Conservation (phyloP, 23 tunicate genomes). For the Diplosoma virens region DNA sequence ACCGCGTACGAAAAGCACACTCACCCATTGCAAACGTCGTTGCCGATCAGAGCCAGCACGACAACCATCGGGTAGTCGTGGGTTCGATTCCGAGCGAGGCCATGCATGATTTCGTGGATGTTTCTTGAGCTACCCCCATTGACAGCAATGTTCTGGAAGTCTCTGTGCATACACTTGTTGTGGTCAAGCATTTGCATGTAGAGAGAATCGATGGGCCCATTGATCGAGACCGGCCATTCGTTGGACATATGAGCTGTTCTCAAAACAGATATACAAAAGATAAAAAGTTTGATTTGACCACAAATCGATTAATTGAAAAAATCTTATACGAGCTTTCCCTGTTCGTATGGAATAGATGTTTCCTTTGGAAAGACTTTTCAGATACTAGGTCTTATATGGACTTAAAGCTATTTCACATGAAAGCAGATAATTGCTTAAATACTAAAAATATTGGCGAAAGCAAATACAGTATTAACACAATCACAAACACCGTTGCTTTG, state of each 20-base stretch:
- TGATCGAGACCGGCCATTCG: conserved; percentile 58
- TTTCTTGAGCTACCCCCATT: conserved; percentile 84
- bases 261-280: no score
- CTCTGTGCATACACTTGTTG: conserved; percentile 76
- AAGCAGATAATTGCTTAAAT: no score
- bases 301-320: no score
- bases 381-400: no score
- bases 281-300: no score
- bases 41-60: conserved; percentile 78
- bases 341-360: no score
- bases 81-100: conserved; percentile 44
- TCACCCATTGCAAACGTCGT: conserved; percentile 97
- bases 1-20: no score
- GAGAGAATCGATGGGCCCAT: conserved; percentile 75
- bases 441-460: no score
- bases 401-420: no score
- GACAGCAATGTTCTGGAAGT: conserved; percentile 81
- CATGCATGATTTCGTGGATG: conserved; percentile 43
- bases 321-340: no score
- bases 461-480: no score
- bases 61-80: conserved; percentile 69
- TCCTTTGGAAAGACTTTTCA: not conserved
- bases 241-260: conserved; percentile 37
- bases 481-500: no score
- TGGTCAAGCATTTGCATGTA: conserved; percentile 41